Conservation (phyloP, 2,888 invertebrate species). For the Agapetus fuscipes region DNA sequence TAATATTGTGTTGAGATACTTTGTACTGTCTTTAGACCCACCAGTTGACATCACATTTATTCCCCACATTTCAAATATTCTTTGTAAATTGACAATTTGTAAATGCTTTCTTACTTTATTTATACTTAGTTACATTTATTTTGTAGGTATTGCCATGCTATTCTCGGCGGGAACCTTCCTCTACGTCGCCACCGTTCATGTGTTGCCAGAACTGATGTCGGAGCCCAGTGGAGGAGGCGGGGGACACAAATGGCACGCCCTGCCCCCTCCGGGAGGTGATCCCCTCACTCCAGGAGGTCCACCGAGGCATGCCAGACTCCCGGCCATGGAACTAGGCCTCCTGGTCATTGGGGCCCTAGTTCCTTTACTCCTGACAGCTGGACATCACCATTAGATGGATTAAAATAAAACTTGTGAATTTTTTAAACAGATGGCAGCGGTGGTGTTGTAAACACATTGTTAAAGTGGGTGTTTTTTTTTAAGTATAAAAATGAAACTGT, state of each 20-base stretch:
- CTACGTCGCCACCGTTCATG: conserved; percentile 98
- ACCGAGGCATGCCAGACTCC: conserved; percentile 44
- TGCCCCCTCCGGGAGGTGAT: no score
- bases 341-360: conserved; percentile 80
- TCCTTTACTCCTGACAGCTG: conserved; percentile 82
- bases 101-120: no score
- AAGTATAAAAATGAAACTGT: no score
- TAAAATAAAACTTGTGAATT: neutral
- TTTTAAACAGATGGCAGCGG: no score
- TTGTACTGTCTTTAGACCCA: no score
- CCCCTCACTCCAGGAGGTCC: neutral
- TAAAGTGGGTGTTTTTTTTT: no score
- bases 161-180: conserved; percentile 99
- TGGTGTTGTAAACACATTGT: no score
- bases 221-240: conserved; percentile 26
- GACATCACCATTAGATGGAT: conserved; percentile 67
- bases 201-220: conserved; percentile 85
- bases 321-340: conserved; percentile 67
- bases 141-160: conserved; percentile 81
- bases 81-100: no score
- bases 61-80: no score
- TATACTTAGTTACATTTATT: neutral
- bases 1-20: no score
- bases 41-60: no score
- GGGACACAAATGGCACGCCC: conserved; percentile 35